Evolutionary conservation across 2,888 invertebrate species (phyloP).

Genomic region (Cyclophora punctaria): DNA sequence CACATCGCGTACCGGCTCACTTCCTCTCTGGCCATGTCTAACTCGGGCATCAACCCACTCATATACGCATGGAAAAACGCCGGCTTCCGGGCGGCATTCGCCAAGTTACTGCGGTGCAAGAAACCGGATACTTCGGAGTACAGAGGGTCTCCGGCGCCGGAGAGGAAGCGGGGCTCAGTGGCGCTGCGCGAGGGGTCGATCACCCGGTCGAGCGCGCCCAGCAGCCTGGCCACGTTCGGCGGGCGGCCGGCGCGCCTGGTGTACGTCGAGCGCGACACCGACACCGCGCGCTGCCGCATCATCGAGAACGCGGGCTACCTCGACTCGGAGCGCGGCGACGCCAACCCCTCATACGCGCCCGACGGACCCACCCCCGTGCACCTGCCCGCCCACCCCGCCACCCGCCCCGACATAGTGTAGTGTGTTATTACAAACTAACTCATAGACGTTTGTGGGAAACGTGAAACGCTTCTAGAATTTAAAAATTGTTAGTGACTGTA

Average conservation of each 20-base stretch:
- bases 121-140: constrained; percentile 76
- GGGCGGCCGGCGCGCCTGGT: constrained; percentile 59
- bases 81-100: constrained; percentile 83
- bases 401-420: constrained; percentile 50
- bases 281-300: constrained; percentile 61
- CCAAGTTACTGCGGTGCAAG: constrained; percentile 79
- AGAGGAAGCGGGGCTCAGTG: constrained; percentile 66
- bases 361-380: constrained; percentile 66
- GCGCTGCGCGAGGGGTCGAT: constrained; percentile 65
- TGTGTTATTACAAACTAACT: constrained; percentile 31
- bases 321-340: constrained; percentile 56
- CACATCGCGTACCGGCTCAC: constrained; percentile 77
- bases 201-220: constrained; percentile 52
- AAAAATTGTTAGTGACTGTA: constrained; percentile 62
- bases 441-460: constrained; percentile 65
- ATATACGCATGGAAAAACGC: constrained; percentile 91
- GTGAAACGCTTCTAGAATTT: constrained; percentile 70
- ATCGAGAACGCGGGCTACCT: constrained; percentile 69
- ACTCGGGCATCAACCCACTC: constrained; percentile 87
- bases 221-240: constrained; percentile 44
- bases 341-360: constrained; percentile 65
- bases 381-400: constrained; percentile 26
- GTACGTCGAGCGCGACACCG: constrained; percentile 53
- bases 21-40: constrained; percentile 84
- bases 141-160: constrained; percentile 73